Conservation (phyloP, 1,140 invertebrate genomes). For the Zophobas morio region DNA sequence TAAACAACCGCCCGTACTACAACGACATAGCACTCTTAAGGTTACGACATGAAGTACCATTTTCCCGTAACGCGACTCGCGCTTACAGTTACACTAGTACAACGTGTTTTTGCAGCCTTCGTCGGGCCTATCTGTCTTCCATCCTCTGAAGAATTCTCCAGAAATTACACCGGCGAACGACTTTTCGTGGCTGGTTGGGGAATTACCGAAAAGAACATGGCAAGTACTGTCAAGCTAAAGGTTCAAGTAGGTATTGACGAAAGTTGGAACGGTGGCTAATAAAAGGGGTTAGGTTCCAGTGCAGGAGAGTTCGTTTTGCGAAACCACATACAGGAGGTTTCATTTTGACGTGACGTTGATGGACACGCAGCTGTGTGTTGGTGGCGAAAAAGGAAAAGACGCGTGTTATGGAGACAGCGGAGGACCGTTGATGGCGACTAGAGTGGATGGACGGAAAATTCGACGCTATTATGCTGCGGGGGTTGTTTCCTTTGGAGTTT, state of each 20-base stretch:
- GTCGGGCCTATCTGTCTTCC: constrained; percentile 71
- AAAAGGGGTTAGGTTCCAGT: constrained; percentile 70
- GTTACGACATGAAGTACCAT: constrained; percentile 66
- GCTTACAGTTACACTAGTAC: not conserved
- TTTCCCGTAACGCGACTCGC: not conserved
- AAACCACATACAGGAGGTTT: not conserved
- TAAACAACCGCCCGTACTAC: constrained; percentile 61
- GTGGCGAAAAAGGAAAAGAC: constrained; percentile 64
- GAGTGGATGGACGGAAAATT: not conserved
- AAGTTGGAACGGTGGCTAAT: constrained; percentile 64
- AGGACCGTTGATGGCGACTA: constrained; percentile 76
- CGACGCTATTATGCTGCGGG: not conserved
- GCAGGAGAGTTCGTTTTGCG: constrained; percentile 78
- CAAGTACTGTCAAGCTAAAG: constrained; percentile 63
- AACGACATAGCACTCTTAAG: constrained; percentile 80
- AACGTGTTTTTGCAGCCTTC: not conserved
- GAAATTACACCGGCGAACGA: constrained; percentile 65
- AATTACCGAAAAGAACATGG: constrained; percentile 43
- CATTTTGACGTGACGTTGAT: not conserved
- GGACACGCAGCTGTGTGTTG: constrained; percentile 62
- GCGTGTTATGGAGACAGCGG: constrained; percentile 82
- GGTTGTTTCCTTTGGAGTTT: not conserved
- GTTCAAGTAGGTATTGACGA: constrained; percentile 66
- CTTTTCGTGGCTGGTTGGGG: constrained; percentile 74
- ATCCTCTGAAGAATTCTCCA: constrained; percentile 57